Conservation (phyloP, 2,888 invertebrate genomes). For the Eristalis intricaria region DNA sequence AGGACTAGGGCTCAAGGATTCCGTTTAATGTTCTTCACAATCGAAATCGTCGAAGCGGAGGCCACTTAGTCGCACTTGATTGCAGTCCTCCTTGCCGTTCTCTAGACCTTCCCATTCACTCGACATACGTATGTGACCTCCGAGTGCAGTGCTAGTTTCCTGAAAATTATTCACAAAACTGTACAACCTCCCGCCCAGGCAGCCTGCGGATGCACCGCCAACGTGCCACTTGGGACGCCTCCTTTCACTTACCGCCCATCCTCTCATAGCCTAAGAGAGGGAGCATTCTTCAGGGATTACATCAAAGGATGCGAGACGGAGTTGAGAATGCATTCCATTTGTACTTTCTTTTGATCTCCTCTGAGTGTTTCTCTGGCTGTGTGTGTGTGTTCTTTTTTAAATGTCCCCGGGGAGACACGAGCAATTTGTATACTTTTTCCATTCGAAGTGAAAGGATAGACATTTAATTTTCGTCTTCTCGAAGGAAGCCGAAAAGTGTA, state of each 20-base stretch:
- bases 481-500: conserved; percentile 9
- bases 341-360: conserved; percentile 58
- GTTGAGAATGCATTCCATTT: conserved; percentile 66
- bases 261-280: not conserved
- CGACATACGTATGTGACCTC: conserved; percentile 27
- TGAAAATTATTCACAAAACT: conserved; percentile 44
- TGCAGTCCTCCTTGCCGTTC: conserved; percentile 35
- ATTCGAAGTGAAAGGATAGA: conserved; percentile 44
- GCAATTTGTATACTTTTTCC: conserved; percentile 50
- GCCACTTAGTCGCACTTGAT: conserved; percentile 59
- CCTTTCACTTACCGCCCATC: not conserved
- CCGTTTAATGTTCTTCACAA: conserved; percentile 54
- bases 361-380: not conserved
- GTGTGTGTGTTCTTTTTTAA: conserved; percentile 34
- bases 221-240: conserved; percentile 23
- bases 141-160: conserved; percentile 31
- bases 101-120: not conserved
- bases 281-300: conserved; percentile 63
- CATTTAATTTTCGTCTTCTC: conserved; percentile 33
- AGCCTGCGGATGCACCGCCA: not conserved
- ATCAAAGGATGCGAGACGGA: conserved; percentile 62
- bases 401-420: conserved; percentile 61
- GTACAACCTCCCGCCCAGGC: not conserved
- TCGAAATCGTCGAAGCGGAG: conserved; percentile 44
- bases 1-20: conserved; percentile 10